Base-by-base conservation (phyloP, 1,140 invertebrate species). In the Orussus abietinus region DNA sequence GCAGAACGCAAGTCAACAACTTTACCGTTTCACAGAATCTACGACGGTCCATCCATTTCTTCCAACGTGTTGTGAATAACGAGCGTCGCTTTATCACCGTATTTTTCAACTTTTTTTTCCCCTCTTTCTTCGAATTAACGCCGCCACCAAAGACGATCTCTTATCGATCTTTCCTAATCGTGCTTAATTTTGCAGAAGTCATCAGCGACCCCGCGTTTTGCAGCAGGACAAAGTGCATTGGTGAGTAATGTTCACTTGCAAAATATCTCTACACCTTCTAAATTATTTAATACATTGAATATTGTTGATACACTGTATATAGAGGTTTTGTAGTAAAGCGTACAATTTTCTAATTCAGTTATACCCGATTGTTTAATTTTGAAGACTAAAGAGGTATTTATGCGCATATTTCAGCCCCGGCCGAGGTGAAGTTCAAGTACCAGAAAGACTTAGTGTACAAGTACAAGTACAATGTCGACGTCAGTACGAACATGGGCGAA, bases 341-440 rank as follows among this genome's bases (percentile, higher is more conserved):
- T 38, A 25, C 29, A 13, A n/a, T 13, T 34, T 1, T 45, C 42
- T 32, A 30, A 32, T 39, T 5, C 10, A 1, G 20, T 11, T 22
- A 17, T 12, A 0, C 19, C 31, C 31, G 26, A 12, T 11, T 31
- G 32, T 30, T 14, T n/a, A 29, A 21, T 25, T 14, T 22, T 11
- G 15, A 38, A n/a, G n/a, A n/a, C n/a, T 32, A 38, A 38, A 32
- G 28, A 29, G 40, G 20, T 28, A 42, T 13, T 9, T 9, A 10
- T 29, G 14, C 31, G 28, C 21, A 26, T 10, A 21, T 44, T 30
- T 2, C 32, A 71, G 66, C 62, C 13, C 45, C 54, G 13, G 17
- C 13, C 4, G 51, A 54, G 6, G 47, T 41, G 5, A 77, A 77
- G 35, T 77, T 77, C 51, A 72, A 74, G 22, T 77, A 76, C 43